A percentile compares a stretch with the other conserved stretches of the same genome.
These are phyloP conservation scores for Phylloscopus trochiloides DNA, from an alignment of 2,113 vertebrate species.

Conservation along the genomic window DNA sequence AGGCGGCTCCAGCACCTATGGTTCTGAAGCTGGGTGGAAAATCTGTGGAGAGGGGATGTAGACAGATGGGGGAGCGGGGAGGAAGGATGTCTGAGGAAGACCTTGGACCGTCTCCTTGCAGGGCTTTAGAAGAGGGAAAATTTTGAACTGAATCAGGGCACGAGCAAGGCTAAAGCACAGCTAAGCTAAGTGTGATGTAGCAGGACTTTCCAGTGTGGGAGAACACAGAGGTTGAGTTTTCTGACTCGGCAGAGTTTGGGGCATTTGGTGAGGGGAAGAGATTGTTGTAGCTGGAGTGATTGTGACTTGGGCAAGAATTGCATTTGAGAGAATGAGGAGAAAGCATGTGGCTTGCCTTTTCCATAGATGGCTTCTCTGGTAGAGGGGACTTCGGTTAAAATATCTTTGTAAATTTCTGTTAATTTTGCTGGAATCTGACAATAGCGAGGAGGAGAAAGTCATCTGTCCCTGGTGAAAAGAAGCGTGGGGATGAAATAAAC, in stretches of 20 bases:
- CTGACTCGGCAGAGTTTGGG: neutral
- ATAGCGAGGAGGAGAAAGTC: neutral
- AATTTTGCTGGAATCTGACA: neutral
- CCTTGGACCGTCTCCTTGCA: neutral
- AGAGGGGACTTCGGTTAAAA: neutral
- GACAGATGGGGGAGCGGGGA: neutral
- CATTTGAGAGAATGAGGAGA: neutral
- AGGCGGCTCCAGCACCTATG: neutral
- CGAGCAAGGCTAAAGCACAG: accelerated
- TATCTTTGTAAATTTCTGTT: neutral
- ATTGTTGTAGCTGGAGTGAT: neutral
- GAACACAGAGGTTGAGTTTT: neutral
- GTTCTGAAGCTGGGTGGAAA: neutral
- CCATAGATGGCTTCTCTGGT: neutral
- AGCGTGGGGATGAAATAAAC: neutral
- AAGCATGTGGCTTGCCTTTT: neutral
- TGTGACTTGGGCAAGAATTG: neutral
- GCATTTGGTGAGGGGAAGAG: neutral
- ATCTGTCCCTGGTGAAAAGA: neutral
- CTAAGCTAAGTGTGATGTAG: neutral
- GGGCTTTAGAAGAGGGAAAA: neutral
- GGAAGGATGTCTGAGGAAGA: neutral
- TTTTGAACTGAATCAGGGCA: neutral
- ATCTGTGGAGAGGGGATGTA: neutral
- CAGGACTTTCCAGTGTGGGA: neutral